These are phyloP conservation scores for Sula dactylatra DNA, from an alignment of 2,113 vertebrate species.

Conservation along the genomic window DNA sequence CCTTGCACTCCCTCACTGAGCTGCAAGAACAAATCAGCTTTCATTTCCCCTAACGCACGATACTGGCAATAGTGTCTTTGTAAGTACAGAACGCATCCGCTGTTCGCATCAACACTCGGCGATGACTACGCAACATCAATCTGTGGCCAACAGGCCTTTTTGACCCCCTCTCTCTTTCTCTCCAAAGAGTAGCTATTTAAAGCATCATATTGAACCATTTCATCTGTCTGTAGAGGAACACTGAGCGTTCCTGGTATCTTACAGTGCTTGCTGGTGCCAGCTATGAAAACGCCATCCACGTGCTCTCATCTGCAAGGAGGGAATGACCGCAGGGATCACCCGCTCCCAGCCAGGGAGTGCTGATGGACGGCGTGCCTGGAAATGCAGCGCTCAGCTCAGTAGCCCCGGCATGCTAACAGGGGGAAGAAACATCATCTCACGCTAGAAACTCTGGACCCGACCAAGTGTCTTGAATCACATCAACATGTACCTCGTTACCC, in stretches of 20 bases:
- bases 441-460: not conserved
- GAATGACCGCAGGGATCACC: not conserved
- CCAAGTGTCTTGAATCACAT: not conserved
- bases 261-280: not conserved
- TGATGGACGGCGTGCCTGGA: not conserved
- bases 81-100: not conserved
- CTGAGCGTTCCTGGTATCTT: not conserved
- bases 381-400: accelerated
- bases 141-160: not conserved
- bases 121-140: not conserved
- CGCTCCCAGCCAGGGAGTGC: not conserved
- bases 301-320: not conserved
- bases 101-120: not conserved
- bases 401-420: not conserved
- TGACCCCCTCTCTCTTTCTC: not conserved
- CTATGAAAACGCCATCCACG: not conserved
- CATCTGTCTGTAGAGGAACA: not conserved
- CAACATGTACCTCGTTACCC: not conserved
- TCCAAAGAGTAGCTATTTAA: constrained; percentile 7
- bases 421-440: not conserved
- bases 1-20: not conserved
- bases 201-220: not conserved
- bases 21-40: not conserved
- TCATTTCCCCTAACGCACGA: not conserved
- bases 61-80: not conserved